Evolutionary conservation across 2,113 vertebrate species (phyloP).

Genomic region (Alouatta palliata): DNA sequence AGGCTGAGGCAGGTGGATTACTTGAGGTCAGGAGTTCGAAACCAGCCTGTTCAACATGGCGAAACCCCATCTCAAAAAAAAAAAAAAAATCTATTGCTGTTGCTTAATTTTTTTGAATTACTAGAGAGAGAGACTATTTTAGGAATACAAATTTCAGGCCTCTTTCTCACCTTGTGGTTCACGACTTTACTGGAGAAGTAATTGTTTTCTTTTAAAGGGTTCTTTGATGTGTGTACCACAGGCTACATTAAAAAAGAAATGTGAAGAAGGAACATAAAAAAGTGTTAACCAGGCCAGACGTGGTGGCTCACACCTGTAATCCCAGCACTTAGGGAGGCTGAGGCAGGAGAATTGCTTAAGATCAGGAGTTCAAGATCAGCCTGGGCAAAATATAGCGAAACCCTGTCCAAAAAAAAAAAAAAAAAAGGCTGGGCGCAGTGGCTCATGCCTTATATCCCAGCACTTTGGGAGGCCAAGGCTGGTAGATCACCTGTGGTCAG

Average conservation of each 20-base stretch:
- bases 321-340: no score
- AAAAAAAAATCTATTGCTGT: no score
- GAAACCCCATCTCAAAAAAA: no score
- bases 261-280: not conserved
- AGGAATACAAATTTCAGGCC: not conserved
- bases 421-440: no score
- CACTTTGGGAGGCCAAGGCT: not conserved
- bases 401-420: not conserved
- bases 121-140: not conserved
- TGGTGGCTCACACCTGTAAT: no score
- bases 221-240: not conserved
- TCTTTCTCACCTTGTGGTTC: slow-evolving; percentile 42
- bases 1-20: no score
- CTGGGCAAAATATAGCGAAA: no score
- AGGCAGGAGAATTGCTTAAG: no score
- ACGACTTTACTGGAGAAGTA: not conserved
- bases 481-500: not conserved
- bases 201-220: slow-evolving; percentile 11
- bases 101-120: no score
- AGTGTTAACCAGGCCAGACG: not conserved
- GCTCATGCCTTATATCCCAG: not conserved
- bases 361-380: no score
- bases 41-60: no score
- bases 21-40: no score
- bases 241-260: slow-evolving; percentile 34